Conservation (phyloP, 2,797 vertebrate genomes). For the Danio choprae region DNA sequence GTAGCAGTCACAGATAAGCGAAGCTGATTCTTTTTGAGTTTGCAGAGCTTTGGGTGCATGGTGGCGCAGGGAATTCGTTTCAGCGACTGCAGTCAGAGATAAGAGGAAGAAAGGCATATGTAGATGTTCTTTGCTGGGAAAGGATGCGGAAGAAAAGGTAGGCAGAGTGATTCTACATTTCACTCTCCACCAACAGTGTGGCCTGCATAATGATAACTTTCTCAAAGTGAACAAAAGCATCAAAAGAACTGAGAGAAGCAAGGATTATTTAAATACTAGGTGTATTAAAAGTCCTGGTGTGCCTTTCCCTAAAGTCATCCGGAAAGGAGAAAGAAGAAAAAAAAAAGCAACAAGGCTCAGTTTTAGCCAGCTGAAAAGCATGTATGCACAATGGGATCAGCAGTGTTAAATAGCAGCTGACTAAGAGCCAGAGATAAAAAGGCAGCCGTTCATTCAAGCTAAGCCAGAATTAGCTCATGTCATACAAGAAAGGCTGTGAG, state of each 20-base stretch:
- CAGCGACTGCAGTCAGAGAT: slow-evolving; percentile 71
- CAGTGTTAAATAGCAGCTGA: slow-evolving; percentile 50
- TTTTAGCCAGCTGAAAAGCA: slow-evolving; percentile 74
- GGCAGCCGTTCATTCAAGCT: slow-evolving; percentile 67
- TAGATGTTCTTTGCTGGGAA: slow-evolving; percentile 79
- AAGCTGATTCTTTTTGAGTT: slow-evolving; percentile 76
- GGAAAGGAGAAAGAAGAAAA: slow-evolving; percentile 42
- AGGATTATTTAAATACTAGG: slow-evolving; percentile 84
- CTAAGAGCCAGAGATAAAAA: slow-evolving; percentile 63
- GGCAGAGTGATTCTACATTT: slow-evolving; percentile 66
- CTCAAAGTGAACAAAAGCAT: slow-evolving; percentile 82
- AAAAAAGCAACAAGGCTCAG: slow-evolving; percentile 70
- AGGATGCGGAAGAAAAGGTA: slow-evolving; percentile 74
- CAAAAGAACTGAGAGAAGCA: slow-evolving; percentile 76
- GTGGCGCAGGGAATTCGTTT: slow-evolving; percentile 70
- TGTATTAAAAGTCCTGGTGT: slow-evolving; percentile 78
- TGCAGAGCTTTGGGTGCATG: slow-evolving; percentile 68
- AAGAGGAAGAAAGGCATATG: slow-evolving; percentile 78
- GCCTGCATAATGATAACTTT: slow-evolving; percentile 80
- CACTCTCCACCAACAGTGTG: slow-evolving; percentile 69
- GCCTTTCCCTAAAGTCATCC: slow-evolving; percentile 78
- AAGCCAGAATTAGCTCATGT: slow-evolving; percentile 73
- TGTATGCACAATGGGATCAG: slow-evolving; percentile 72
- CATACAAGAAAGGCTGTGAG: slow-evolving; percentile 65
- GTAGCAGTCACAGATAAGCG: slow-evolving; percentile 76